A percentile compares a stretch with the other conserved stretches of the same genome.
Conservation (phyloP, 2,797 vertebrate species). For the Myioborus miniatus region DNA sequence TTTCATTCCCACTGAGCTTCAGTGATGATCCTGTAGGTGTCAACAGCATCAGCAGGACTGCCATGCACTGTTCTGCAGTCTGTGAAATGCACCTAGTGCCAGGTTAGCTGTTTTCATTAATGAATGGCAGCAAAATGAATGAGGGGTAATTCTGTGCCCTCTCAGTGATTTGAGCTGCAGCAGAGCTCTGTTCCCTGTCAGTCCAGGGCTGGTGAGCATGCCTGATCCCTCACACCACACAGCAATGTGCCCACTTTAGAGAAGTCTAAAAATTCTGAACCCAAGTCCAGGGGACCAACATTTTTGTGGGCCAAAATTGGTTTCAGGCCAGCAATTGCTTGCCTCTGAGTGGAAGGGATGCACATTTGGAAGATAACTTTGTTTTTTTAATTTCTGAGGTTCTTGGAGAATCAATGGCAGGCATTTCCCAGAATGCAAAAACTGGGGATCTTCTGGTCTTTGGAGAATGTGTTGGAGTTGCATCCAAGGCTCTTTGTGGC, state of each 20-base stretch:
- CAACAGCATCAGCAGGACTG: neutral
- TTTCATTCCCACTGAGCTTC: neutral
- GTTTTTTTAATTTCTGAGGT: constrained; percentile 78
- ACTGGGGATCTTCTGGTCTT: constrained; percentile 92
- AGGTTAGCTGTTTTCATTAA: neutral
- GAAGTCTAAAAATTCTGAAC: neutral
- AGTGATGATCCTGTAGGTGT: neutral
- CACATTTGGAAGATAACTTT: neutral
- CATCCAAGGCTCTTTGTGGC: constrained; percentile 95
- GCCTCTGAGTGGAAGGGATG: neutral
- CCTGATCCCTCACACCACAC: neutral
- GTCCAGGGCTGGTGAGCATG: neutral
- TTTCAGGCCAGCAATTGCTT: neutral
- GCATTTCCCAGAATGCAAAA: constrained; percentile 98
- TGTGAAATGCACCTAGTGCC: neutral
- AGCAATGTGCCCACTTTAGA: neutral
- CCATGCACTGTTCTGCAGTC: neutral
- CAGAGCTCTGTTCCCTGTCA: neutral
- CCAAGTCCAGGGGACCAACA: neutral
- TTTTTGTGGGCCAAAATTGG: neutral
- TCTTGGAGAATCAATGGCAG: constrained; percentile 96
- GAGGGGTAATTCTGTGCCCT: neutral
- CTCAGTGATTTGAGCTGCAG: rapidly evolving
- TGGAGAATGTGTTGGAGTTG: constrained; percentile 93
- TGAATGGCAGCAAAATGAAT: neutral